A percentile compares a stretch with the other conserved stretches of the same genome.
These are phyloP conservation scores for Campylomormyrus numenius DNA, from an alignment of 2,113 vertebrate species.

Conservation along the genomic window DNA sequence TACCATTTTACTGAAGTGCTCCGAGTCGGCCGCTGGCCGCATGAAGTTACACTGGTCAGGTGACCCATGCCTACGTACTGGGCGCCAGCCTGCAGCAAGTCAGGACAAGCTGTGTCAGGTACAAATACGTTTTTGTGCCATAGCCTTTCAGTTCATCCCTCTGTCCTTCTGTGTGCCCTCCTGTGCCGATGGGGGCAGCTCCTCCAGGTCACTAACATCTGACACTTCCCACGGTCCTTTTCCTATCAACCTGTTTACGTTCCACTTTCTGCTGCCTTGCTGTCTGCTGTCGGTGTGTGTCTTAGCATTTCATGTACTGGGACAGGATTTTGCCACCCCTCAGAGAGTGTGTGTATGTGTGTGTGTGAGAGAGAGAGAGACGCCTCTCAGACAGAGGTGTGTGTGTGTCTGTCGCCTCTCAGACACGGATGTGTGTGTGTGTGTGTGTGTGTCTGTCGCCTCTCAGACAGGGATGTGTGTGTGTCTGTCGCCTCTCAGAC, in stretches of 20 bases:
- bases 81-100: neutral
- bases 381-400: no score
- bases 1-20: slow-evolving; percentile 28
- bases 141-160: neutral
- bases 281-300: neutral
- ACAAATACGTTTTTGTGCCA: slow-evolving; percentile 49
- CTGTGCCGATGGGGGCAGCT: neutral
- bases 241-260: neutral
- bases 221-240: neutral
- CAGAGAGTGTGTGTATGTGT: neutral
- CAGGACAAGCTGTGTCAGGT: neutral
- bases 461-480: neutral
- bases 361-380: no score
- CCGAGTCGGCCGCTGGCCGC: neutral
- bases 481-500: neutral
- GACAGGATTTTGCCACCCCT: neutral
- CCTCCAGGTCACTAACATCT: neutral
- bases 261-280: neutral
- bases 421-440: no score
- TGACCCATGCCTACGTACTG: neutral
- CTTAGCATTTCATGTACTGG: neutral
- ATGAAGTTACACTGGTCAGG: neutral
- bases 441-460: no score
- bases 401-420: neutral
- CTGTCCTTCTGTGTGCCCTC: neutral